phyloP scores from a whole-genome alignment of 2,113 vertebrate genomes.

The Lepus europaeus region DNA sequence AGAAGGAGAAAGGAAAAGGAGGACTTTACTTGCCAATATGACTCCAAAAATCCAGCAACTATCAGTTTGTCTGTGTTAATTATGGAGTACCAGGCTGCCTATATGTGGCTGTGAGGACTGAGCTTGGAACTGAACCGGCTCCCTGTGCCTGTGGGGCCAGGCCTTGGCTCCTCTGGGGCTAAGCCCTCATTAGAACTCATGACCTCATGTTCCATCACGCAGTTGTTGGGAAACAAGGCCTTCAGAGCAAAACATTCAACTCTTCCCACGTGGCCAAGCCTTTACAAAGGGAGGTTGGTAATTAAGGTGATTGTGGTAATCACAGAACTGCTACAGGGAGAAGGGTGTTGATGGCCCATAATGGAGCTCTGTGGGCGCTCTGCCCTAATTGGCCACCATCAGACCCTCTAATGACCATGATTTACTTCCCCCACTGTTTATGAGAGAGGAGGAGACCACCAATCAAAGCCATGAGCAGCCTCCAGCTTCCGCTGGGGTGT shows the following conservation, averaged over 20 bases:
- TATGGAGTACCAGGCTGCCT: background rate
- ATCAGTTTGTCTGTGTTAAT: background rate
- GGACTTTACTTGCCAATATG: background rate
- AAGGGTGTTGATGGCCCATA: background rate
- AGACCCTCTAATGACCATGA: background rate
- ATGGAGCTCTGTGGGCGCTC: background rate
- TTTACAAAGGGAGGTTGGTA: background rate
- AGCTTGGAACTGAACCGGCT: accelerated
- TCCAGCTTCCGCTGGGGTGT: background rate
- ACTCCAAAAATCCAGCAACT: background rate
- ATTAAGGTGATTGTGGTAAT: background rate
- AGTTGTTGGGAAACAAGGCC: background rate
- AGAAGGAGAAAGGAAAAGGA: background rate
- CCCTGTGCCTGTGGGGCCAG: background rate
- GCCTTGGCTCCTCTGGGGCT: background rate
- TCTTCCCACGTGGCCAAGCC: background rate
- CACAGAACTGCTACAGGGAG: background rate
- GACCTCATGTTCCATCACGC: background rate
- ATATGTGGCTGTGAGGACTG: accelerated
- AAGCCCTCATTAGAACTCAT: background rate
- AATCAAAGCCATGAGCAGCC: accelerated
- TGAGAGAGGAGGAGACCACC: background rate
- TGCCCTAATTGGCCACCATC: background rate
- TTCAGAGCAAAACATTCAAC: background rate
- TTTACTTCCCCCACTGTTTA: background rate